A percentile compares a stretch with the other conserved stretches of the same genome.
These are phyloP conservation scores for Gastracanthus pulcherrimus DNA, from an alignment of 2,888 invertebrate species.

Conservation along the genomic window DNA sequence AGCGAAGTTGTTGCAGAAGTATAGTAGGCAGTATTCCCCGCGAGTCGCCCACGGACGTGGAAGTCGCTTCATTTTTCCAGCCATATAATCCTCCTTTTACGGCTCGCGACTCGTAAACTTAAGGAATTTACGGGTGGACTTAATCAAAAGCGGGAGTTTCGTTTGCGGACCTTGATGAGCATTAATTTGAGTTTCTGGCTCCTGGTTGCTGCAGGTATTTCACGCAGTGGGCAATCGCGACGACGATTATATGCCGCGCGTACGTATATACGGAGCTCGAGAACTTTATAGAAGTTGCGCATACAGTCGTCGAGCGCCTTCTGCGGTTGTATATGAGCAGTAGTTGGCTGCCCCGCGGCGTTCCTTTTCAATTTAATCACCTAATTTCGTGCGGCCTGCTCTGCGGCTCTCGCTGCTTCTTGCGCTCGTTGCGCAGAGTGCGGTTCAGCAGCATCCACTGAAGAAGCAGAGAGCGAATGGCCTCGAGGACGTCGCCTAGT, in stretches of 20 bases:
- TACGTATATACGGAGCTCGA: no score
- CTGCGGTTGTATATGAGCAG: no score
- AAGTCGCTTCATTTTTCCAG: neutral
- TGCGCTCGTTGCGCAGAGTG: no score
- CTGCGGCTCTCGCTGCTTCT: neutral
- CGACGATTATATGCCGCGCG: neutral
- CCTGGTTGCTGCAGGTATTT: no score
- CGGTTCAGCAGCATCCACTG: no score
- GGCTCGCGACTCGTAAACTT: constrained; percentile 38
- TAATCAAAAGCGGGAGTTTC: constrained; percentile 31
- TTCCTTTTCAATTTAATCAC: constrained; percentile 32
- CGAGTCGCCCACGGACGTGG: neutral
- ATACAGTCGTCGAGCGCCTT: no score
- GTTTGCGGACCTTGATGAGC: neutral
- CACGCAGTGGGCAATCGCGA: no score
- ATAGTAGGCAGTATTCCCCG: no score
- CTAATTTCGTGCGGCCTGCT: neutral
- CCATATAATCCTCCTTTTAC: neutral
- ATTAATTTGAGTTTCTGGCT: neutral
- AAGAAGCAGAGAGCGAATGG: no score
- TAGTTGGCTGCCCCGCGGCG: neutral
- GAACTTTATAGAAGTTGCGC: no score
- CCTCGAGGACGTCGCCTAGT: neutral
- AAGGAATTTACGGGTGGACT: constrained; percentile 32
- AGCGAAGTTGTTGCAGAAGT: no score